Percentiles rank a stretch among this genome's conserved stretches.
These are phyloP conservation scores for Drosophila bocki DNA, from an alignment of 1,140 invertebrate species.

Conservation along the genomic window DNA sequence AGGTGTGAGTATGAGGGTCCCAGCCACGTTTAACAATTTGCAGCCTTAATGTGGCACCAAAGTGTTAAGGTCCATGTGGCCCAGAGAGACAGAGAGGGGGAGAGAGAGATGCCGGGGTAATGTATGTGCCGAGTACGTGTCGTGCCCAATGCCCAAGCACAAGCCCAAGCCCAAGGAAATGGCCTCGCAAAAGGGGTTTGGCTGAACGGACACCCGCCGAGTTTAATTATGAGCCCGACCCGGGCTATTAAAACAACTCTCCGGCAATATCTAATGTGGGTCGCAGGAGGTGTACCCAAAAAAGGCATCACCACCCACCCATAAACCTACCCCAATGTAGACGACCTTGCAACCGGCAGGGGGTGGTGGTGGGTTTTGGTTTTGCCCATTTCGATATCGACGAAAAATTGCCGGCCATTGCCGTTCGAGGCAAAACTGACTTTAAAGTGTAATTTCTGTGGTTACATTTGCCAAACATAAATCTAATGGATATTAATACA, in stretches of 20 bases:
- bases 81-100: conserved; percentile 11
- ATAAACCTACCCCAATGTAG: conserved; percentile 16
- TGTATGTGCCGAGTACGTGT: conserved; percentile 74
- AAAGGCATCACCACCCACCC: background rate
- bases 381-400: conserved; percentile 69
- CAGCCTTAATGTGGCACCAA: conserved; percentile 78
- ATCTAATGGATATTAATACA: conserved; percentile 84
- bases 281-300: background rate
- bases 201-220: conserved; percentile 4
- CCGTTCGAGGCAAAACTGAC: conserved; percentile 17
- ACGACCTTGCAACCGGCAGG: conserved; percentile 14
- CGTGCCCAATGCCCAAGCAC: conserved; percentile 30
- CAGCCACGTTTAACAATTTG: conserved; percentile 78
- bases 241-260: conserved; percentile 76
- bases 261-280: conserved; percentile 67
- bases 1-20: conserved; percentile 11
- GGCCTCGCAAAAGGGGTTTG: conserved; percentile 9
- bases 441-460: conserved; percentile 83
- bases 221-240: conserved; percentile 76
- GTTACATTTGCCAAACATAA: conserved; percentile 82
- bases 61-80: conserved; percentile 77
- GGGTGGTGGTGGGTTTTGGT: background rate
- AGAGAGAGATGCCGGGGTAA: conserved; percentile 67
- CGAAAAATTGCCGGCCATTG: conserved; percentile 72
- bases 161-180: conserved; percentile 7